Evolutionary conservation across 2,888 invertebrate genomes (phyloP).

Genomic region (Meganola albula): DNA sequence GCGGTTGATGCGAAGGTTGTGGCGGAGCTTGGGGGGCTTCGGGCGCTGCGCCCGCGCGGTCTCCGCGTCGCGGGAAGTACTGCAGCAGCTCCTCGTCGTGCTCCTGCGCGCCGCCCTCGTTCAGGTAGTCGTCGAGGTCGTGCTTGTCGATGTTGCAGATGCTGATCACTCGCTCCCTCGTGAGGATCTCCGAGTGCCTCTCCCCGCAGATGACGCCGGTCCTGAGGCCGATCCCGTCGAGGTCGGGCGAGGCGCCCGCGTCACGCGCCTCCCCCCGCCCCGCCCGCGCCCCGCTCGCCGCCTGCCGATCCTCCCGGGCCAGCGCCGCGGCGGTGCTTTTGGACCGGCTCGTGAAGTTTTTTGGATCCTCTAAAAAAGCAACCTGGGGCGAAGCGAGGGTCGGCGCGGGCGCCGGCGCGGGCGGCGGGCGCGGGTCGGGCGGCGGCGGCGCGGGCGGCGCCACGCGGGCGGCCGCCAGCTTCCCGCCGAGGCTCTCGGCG

Average conservation of each 20-base stretch:
- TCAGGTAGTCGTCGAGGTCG: constrained; percentile 88
- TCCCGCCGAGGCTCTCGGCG: constrained; percentile 68
- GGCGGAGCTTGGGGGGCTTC: constrained; percentile 25
- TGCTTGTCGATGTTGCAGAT: constrained; percentile 88
- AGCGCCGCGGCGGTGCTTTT: constrained; percentile 77
- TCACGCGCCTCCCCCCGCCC: constrained; percentile 35
- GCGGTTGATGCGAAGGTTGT: constrained; percentile 24
- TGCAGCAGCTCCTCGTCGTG: constrained; percentile 91
- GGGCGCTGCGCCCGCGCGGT: constrained; percentile 28
- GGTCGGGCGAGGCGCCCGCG: constrained; percentile 52
- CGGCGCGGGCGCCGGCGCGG: constrained; percentile 43
- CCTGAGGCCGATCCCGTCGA: constrained; percentile 63
- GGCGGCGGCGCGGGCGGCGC: constrained; percentile 25
- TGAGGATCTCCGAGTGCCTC: constrained; percentile 74
- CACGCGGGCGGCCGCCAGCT: constrained; percentile 49
- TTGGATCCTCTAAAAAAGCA: constrained; percentile 77
- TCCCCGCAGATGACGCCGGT: constrained; percentile 70
- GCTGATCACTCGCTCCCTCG: constrained; percentile 83
- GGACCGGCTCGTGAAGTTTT: constrained; percentile 77
- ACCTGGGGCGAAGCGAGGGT: constrained; percentile 45
- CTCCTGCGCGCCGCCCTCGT: constrained; percentile 85
- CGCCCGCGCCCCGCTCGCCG: constrained; percentile 74
- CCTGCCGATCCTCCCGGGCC: constrained; percentile 75
- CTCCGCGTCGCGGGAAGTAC: constrained; percentile 82
- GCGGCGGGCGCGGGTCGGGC: constrained; percentile 35